These are phyloP conservation scores for Anarrhichthys ocellatus DNA, from an alignment of 2,113 vertebrate genomes.

Conservation along the genomic window DNA sequence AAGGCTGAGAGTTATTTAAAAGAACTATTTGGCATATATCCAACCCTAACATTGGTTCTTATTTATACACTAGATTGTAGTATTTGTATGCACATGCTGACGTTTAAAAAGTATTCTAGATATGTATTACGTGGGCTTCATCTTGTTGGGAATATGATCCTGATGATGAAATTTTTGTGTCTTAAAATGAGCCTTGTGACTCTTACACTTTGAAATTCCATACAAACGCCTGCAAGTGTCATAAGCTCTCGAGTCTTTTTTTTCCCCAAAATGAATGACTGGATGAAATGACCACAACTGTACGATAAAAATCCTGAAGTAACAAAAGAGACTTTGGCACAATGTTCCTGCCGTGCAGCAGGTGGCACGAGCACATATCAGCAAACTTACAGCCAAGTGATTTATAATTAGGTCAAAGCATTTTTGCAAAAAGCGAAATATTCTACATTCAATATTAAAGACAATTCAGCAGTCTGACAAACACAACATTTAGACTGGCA, in stretches of 20 bases:
- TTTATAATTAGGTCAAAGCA: conserved; percentile 33
- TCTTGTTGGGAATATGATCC: conserved; percentile 7
- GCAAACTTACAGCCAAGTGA: conserved; percentile 58
- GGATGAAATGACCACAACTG: conserved; percentile 11
- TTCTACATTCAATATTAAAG: conserved; percentile 69
- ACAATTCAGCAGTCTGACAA: conserved; percentile 48
- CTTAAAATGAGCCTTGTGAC: not conserved
- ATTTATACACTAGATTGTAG: not conserved
- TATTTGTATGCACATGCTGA: not conserved
- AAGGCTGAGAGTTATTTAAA: not conserved
- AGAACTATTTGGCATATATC: not conserved
- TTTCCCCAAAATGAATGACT: conserved; percentile 12
- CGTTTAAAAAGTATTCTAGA: not conserved
- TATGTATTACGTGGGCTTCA: not conserved
- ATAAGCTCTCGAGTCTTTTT: not conserved
- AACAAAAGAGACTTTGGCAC: conserved; percentile 65
- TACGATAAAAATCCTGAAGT: conserved; percentile 31
- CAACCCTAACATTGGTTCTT: not conserved
- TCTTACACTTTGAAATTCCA: not conserved
- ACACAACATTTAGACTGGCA: conserved; percentile 51
- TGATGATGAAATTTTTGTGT: not conserved
- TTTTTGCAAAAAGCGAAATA: conserved; percentile 36
- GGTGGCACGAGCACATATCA: conserved; percentile 21
- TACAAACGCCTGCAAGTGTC: not conserved
- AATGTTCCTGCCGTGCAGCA: conserved; percentile 42